Percentiles rank a stretch among this genome's conserved stretches.
phyloP scores from a whole-genome alignment of 1,140 invertebrate species.

The Bombus superbus region DNA sequence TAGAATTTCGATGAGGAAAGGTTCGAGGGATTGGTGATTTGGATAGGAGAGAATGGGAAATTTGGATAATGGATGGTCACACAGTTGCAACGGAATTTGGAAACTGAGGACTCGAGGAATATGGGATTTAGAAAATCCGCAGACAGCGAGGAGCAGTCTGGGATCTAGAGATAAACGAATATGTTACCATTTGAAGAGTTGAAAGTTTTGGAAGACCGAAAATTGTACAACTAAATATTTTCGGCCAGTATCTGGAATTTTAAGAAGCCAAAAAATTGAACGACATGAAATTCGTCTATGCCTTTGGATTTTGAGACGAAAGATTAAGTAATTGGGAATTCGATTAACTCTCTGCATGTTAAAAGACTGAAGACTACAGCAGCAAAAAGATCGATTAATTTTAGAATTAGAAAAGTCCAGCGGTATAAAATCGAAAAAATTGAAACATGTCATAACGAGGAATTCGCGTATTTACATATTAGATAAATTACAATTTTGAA shows the following conservation, averaged over 20 bases:
- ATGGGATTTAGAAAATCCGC: not conserved
- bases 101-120: not conserved
- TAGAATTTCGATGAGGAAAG: not conserved
- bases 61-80: not conserved
- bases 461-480: no score
- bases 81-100: not conserved
- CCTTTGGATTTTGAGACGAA: no score
- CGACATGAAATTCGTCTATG: no score
- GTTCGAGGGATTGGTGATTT: not conserved
- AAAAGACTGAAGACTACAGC: no score
- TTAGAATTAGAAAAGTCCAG: no score
- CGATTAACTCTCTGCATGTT: no score
- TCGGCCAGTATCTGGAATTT: not conserved
- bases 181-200: not conserved
- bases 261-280: not conserved
- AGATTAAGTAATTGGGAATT: no score
- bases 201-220: not conserved
- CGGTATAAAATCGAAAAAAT: no score
- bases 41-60: not conserved
- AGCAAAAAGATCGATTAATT: no score
- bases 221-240: not conserved
- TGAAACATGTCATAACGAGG: no score
- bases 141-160: not conserved
- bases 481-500: no score
- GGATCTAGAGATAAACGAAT: not conserved